Base-by-base conservation (phyloP, 2,888 invertebrate species). In the Mallateleia sp. region DNA sequence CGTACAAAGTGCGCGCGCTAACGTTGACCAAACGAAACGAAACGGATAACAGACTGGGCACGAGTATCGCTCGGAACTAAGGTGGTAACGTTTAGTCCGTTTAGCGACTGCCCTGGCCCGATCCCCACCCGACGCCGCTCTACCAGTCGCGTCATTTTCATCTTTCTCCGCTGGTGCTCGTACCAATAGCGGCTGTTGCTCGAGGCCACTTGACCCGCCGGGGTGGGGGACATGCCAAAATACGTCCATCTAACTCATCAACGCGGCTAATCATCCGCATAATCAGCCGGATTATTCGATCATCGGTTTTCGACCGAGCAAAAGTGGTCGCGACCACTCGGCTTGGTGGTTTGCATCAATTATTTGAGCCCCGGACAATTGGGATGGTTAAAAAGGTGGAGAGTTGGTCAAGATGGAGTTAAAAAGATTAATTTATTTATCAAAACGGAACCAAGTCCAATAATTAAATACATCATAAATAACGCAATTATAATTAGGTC, bases 121-220 rank as follows among this genome's bases (percentile, higher is more conserved):
- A 11, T 15, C 45, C 58, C 75, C 64, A 64, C 75, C 34, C 6
- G 5, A 3, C 1, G 24, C 15, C 32, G n/a, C 15, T 38, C 62
- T 34, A 56, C 74, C 74, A 74, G 62, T 74, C 74, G 22, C 74
- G 74, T 28, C 47, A 74, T 62, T 74, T 62, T 60, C 62, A 74
- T 62, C 50, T 56, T 42, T 56, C 71, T 22, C 24, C 25, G 71
- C 56, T 42, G 42, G 47, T 22, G 22, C 72, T 14, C n/a, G 8
- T 22, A 32, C 72, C 72, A 72, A 72, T 60, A 4, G 24, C 38
- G 11, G 38, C 38, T 11, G 6, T 11, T 11, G 14, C 69, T 22
- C 69, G 52, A 58, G 45, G 62, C 24, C 45, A 28, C 18, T 22
- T 28, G 15, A 20, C 42, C 42, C n/a, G 7, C 2, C 28, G 15